phyloP scores from a whole-genome alignment of 2,888 invertebrate genomes.

The Epistrophella euchroma region DNA sequence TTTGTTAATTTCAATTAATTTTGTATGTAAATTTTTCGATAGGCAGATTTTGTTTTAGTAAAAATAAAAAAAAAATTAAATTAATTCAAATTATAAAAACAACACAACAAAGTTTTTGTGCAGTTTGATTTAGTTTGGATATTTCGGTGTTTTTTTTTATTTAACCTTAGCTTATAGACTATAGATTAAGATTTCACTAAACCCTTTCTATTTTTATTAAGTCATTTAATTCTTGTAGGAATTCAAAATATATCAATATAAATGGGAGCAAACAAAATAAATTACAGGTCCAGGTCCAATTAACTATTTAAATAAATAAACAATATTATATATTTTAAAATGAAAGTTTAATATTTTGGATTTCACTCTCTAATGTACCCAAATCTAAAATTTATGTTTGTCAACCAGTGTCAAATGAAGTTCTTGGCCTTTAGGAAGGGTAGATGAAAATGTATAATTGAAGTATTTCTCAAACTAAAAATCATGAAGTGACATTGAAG shows the following conservation, averaged over 20 bases:
- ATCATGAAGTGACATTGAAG: background rate
- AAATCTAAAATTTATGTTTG: too few relatives aligned
- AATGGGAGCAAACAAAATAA: too few relatives aligned
- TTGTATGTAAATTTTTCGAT: conserved; percentile 2
- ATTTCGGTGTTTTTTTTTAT: background rate
- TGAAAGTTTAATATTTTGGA: too few relatives aligned
- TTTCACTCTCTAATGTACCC: too few relatives aligned
- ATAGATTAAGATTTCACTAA: background rate
- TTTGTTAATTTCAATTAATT: background rate
- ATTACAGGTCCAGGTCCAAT: too few relatives aligned
- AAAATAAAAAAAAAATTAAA: background rate
- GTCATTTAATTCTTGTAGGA: too few relatives aligned
- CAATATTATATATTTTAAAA: too few relatives aligned
- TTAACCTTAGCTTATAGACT: background rate
- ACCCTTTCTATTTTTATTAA: background rate
- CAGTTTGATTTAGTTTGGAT: background rate
- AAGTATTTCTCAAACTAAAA: background rate
- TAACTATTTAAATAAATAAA: too few relatives aligned
- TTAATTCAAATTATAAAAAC: background rate
- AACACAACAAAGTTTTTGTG: background rate
- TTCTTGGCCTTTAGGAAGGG: too few relatives aligned
- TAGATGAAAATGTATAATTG: too few relatives aligned
- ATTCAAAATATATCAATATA: too few relatives aligned
- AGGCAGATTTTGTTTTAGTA: background rate
- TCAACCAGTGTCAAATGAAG: too few relatives aligned